Percentiles rank a stretch among this genome's conserved stretches.
These are phyloP conservation scores for Rhaphigaster nebulosa DNA, from an alignment of 2,888 invertebrate genomes.

Conservation along the genomic window DNA sequence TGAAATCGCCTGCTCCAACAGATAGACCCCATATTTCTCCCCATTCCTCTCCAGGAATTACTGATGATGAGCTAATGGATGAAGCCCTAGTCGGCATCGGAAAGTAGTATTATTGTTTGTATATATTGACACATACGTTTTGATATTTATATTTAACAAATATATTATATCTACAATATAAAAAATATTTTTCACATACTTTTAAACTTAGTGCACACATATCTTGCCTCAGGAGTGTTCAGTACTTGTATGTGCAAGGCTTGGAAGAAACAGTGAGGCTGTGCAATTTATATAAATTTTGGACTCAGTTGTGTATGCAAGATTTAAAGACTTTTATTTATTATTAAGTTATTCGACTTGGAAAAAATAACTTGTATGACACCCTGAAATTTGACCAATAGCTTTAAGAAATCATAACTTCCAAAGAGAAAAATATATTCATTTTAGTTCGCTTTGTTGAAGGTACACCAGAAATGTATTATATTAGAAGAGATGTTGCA, in stretches of 20 bases:
- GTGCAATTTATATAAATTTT: conserved; percentile 7
- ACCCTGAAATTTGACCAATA: conserved; percentile 7
- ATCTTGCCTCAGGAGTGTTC: conserved; percentile 51
- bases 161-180: conserved; percentile 28
- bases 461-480: neutral
- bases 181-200: conserved; percentile 14
- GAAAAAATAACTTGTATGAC: neutral
- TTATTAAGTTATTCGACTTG: neutral
- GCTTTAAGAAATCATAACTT: conserved; percentile 12
- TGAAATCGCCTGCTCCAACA: conserved; percentile 79
- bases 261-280: conserved; percentile 10
- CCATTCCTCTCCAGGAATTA: conserved; percentile 82
- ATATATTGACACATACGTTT: conserved; percentile 23
- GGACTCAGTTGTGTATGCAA: neutral
- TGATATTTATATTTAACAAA: conserved; percentile 25
- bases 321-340: conserved; percentile 8
- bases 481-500: neutral
- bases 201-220: conserved; percentile 50
- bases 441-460: neutral
- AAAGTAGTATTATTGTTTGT: conserved; percentile 70
- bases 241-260: neutral
- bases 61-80: conserved; percentile 92
- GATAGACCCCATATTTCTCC: conserved; percentile 78
- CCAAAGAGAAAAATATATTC: conserved; percentile 17
- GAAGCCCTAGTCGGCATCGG: conserved; percentile 86